Evolutionary conservation across 2,113 vertebrate genomes (phyloP).

Genomic region (Anarrhichthys ocellatus): DNA sequence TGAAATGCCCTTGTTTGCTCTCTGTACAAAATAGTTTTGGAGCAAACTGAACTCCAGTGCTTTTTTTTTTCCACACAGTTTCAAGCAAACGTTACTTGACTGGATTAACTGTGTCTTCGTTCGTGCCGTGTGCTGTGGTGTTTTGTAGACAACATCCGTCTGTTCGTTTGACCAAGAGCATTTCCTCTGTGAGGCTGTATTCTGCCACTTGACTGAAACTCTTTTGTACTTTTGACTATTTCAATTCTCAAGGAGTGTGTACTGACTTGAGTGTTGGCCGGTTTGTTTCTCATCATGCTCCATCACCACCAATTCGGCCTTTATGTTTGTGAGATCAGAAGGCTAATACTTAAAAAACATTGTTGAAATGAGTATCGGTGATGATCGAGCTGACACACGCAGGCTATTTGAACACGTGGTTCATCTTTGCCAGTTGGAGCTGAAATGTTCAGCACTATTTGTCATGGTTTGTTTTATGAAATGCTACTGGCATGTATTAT

Average conservation of each 20-base stretch:
- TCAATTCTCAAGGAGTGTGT: constrained; percentile 25
- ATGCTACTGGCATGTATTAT: constrained; percentile 17
- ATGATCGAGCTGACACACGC: not conserved
- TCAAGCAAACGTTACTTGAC: constrained; percentile 23
- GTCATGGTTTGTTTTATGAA: constrained; percentile 35
- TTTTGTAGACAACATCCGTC: constrained; percentile 21
- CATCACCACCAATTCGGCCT: not conserved
- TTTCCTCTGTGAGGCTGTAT: constrained; percentile 39
- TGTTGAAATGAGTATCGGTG: constrained; percentile 1
- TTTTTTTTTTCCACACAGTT: constrained; percentile 25
- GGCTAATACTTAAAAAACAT: not conserved
- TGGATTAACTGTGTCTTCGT: constrained; percentile 35
- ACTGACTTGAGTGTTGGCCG: constrained; percentile 3
- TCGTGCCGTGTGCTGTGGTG: constrained; percentile 61
- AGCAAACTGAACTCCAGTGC: constrained; percentile 23
- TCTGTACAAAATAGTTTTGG: constrained; percentile 21
- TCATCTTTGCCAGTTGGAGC: not conserved
- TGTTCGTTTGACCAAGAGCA: constrained; percentile 46
- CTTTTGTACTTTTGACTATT: constrained; percentile 40
- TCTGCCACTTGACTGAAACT: constrained; percentile 33
- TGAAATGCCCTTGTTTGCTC: constrained; percentile 51
- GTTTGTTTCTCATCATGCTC: constrained; percentile 21
- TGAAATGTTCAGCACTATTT: constrained; percentile 23
- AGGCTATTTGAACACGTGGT: constrained; percentile 8
- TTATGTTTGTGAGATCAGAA: constrained; percentile 2